Conservation (phyloP, 2,113 vertebrate species). For the Hemiprocne comata region DNA sequence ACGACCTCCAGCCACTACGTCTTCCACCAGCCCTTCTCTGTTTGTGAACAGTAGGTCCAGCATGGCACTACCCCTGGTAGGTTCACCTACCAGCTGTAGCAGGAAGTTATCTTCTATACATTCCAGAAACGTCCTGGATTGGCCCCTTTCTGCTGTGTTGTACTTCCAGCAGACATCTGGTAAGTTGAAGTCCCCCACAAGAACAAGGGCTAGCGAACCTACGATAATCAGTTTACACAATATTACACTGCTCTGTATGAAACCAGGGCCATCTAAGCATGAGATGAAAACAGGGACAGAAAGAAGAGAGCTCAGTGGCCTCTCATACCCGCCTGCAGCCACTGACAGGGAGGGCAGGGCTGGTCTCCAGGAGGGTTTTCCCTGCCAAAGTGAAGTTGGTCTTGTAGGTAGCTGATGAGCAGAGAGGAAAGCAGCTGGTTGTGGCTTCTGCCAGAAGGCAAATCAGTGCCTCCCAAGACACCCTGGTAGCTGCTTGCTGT, state of each 20-base stretch:
- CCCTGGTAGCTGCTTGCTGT: background rate
- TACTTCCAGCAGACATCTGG: no score
- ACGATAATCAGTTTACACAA: rapidly evolving
- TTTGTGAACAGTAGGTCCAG: no score
- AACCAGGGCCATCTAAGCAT: rapidly evolving
- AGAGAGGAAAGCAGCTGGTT: background rate
- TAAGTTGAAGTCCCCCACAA: no score
- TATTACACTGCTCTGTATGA: background rate
- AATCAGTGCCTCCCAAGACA: background rate
- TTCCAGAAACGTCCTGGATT: no score
- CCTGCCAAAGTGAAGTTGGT: background rate
- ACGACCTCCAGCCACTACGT: no score
- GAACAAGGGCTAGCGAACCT: no score
- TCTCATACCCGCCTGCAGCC: background rate
- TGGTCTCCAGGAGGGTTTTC: rapidly evolving
- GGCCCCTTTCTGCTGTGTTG: no score
- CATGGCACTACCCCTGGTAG: no score
- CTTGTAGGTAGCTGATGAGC: background rate
- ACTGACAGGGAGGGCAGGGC: background rate
- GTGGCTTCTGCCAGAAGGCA: background rate
- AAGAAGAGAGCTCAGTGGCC: background rate
- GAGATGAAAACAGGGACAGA: background rate
- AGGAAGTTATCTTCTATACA: no score
- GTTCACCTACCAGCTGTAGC: no score
- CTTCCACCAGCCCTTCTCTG: no score